These are phyloP conservation scores for Poecilia picta DNA, from an alignment of 2,797 vertebrate species.

Conservation along the genomic window DNA sequence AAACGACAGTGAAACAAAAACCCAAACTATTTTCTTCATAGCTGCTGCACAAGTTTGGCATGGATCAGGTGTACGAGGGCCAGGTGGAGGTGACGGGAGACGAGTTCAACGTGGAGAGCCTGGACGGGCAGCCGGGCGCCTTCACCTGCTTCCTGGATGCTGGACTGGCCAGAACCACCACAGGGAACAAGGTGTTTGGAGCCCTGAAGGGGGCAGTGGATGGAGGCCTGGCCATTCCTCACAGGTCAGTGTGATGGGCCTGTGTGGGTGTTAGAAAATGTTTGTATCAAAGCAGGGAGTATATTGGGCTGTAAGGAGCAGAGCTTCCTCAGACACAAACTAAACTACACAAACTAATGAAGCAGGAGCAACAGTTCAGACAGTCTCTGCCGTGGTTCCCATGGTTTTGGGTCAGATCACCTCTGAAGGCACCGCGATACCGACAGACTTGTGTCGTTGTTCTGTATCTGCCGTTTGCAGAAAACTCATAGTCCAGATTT, in stretches of 20 bases:
- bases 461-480: not conserved
- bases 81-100: slow-evolving; percentile 97
- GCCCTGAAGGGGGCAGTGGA: slow-evolving; percentile 97
- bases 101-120: slow-evolving; percentile 95
- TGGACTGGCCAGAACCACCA: slow-evolving; percentile 94
- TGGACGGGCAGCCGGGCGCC: slow-evolving; percentile 93
- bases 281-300: not conserved
- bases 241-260: slow-evolving; percentile 82
- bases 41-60: slow-evolving; percentile 96
- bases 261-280: not conserved
- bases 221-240: slow-evolving; percentile 95
- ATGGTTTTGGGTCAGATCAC: not conserved
- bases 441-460: not conserved
- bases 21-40: slow-evolving; percentile 43
- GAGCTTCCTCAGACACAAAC: not conserved
- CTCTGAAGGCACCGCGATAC: not conserved
- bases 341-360: not conserved
- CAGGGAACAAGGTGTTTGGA: slow-evolving; percentile 98
- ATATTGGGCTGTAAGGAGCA: not conserved
- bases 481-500: not conserved
- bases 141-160: slow-evolving; percentile 98
- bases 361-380: not conserved
- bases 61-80: slow-evolving; percentile 96
- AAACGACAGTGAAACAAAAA: too few relatives aligned
- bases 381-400: not conserved